Percentiles rank a stretch among this genome's conserved stretches.
Conservation (phyloP, 2,797 vertebrate genomes). For the Novumbra hubbsi region DNA sequence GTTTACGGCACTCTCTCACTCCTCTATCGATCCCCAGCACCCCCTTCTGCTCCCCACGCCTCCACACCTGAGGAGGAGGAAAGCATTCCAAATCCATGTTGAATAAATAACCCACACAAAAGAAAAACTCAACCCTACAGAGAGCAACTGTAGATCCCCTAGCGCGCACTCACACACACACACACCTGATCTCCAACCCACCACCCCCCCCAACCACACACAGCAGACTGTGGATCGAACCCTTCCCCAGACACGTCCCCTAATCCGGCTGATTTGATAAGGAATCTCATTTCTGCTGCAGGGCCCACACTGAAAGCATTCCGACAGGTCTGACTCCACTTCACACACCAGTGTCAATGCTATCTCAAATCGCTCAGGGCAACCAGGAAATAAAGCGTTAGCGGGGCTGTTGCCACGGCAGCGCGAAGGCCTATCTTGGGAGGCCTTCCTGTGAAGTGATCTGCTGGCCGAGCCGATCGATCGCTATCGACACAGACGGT, state of each 20-base stretch:
- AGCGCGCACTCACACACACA: slow-evolving; percentile 13
- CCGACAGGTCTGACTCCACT: slow-evolving; percentile 73
- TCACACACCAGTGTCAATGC: slow-evolving; percentile 73
- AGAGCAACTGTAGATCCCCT: not conserved
- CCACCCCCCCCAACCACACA: not conserved
- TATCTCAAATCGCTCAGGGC: slow-evolving; percentile 70
- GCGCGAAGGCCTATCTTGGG: slow-evolving; percentile 31
- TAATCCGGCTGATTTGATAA: slow-evolving; percentile 75
- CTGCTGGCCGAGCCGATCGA: slow-evolving; percentile 68
- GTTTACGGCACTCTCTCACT: slow-evolving; percentile 71
- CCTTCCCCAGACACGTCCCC: slow-evolving; percentile 53
- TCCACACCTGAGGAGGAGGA: not conserved
- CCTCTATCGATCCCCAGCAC: slow-evolving; percentile 65
- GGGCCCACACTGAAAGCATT: slow-evolving; percentile 51
- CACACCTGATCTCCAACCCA: not conserved
- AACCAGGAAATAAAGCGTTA: slow-evolving; percentile 69
- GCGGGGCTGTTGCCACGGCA: slow-evolving; percentile 6
- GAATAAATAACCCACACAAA: not conserved
- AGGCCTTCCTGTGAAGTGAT: slow-evolving; percentile 51
- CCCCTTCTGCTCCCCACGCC: slow-evolving; percentile 46
- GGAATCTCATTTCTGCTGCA: slow-evolving; percentile 61
- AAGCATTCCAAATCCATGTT: not conserved
- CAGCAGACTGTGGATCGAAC: slow-evolving; percentile 46
- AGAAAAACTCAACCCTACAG: not conserved
- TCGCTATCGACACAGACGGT: slow-evolving; percentile 78